A percentile compares a stretch with the other conserved stretches of the same genome.
These are phyloP conservation scores for Romanogobio albipinnatus DNA, from an alignment of 2,113 vertebrate genomes.

Conservation along the genomic window DNA sequence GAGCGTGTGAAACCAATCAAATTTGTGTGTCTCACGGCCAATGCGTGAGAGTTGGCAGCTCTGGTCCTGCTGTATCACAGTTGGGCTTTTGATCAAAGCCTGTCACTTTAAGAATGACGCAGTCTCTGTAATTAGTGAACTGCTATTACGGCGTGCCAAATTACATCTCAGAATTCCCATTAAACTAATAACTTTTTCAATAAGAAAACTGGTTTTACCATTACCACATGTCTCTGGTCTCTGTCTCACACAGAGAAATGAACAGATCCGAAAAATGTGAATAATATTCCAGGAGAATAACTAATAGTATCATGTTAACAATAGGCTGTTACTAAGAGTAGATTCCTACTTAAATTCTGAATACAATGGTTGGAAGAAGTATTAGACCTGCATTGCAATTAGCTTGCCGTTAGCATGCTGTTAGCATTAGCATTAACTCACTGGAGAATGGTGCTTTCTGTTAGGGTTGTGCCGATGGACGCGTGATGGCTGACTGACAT, in stretches of 20 bases:
- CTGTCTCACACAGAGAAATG: not conserved
- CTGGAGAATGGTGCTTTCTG: not conserved
- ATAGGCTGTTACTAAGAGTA: not conserved
- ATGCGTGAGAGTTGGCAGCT: too few relatives aligned
- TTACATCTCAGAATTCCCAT: not conserved
- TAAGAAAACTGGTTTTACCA: not conserved
- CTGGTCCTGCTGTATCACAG: not conserved
- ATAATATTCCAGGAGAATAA: not conserved
- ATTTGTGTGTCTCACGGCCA: too few relatives aligned
- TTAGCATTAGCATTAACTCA: not conserved
- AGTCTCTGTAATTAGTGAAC: not conserved
- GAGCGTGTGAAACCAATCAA: too few relatives aligned
- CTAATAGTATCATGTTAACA: not conserved
- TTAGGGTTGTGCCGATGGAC: too few relatives aligned
- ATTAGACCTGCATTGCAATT: not conserved
- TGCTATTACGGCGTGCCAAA: not conserved
- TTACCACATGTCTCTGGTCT: not conserved
- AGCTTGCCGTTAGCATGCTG: not conserved
- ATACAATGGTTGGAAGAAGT: not conserved
- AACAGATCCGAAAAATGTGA: not conserved
- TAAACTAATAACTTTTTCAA: not conserved
- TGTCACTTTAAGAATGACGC: not conserved
- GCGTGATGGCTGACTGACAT: too few relatives aligned
- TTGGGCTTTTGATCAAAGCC: not conserved
- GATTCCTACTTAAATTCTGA: not conserved